Evolutionary conservation across 2,797 vertebrate species (phyloP).

Genomic region (Parauchenoglanis ngamensis): DNA sequence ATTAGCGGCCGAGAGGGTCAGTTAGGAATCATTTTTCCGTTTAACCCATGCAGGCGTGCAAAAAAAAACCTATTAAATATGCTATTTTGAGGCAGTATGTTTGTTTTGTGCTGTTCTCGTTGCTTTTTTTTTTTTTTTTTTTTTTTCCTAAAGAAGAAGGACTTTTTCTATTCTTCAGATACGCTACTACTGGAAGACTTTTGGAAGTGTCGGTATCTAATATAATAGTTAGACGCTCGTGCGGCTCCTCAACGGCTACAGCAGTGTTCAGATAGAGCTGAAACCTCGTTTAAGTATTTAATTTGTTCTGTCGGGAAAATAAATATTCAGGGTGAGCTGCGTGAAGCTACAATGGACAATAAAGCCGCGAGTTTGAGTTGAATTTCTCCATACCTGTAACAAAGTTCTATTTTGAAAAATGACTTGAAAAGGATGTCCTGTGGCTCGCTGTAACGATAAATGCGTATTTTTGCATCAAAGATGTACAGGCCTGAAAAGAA

Average conservation of each 20-base stretch:
- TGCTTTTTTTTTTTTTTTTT: not conserved
- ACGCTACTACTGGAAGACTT: not conserved
- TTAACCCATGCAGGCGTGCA: not conserved
- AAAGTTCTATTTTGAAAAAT: constrained; percentile 19
- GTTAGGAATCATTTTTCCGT: not conserved
- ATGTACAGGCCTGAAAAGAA: constrained; percentile 68
- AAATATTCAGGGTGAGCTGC: not conserved
- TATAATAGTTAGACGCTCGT: not conserved
- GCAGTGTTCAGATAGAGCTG: not conserved
- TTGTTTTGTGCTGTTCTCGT: not conserved
- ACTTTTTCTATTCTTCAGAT: not conserved
- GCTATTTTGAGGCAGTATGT: not conserved
- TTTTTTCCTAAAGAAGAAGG: not conserved
- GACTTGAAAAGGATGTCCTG: not conserved
- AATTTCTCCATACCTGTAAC: not conserved
- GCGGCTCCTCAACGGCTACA: no score
- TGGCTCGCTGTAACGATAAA: constrained; percentile 1
- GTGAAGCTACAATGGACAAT: not conserved
- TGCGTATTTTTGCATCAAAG: constrained; percentile 74
- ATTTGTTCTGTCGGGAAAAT: not conserved
- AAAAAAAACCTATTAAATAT: not conserved
- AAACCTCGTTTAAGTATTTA: not conserved
- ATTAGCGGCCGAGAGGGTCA: not conserved
- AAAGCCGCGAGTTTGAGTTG: not conserved
- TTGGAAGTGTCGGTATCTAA: no score